A percentile compares a stretch with the other conserved stretches of the same genome.
Evolutionary conservation across 2,888 invertebrate species (phyloP).

Genomic region (Chaitophorus viminalis): DNA sequence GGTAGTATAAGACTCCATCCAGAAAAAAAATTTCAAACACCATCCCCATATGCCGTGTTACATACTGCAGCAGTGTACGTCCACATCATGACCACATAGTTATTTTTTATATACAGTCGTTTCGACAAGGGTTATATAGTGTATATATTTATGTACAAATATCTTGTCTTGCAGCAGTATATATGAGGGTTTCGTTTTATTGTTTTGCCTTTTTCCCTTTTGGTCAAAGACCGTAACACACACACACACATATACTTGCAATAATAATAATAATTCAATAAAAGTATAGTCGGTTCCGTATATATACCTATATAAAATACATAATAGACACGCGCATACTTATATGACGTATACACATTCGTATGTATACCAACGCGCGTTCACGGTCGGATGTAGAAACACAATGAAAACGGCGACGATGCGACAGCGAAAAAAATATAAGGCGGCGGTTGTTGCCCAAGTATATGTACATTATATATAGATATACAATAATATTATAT

Average conservation of each 20-base stretch:
- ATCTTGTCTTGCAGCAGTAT: background rate
- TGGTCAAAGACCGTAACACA: slow-evolving; percentile 3
- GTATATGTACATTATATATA: background rate
- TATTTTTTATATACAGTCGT: too few relatives aligned
- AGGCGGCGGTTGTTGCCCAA: slow-evolving; percentile 16
- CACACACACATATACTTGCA: too few relatives aligned
- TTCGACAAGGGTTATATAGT: too few relatives aligned
- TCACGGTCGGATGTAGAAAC: slow-evolving; percentile 50
- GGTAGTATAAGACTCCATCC: too few relatives aligned
- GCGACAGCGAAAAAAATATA: slow-evolving; percentile 28
- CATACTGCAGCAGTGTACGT: too few relatives aligned
- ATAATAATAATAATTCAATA: background rate
- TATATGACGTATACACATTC: slow-evolving; percentile 1
- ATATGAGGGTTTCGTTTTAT: background rate
- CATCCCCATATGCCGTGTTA: too few relatives aligned
- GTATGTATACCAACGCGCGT: background rate
- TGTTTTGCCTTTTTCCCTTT: background rate
- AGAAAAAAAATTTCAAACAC: too few relatives aligned
- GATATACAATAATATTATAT: background rate
- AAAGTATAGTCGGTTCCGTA: background rate
- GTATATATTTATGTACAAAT: background rate
- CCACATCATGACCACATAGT: too few relatives aligned
- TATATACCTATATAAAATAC: background rate
- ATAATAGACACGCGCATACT: background rate
- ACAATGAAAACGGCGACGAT: slow-evolving; percentile 46